phyloP scores from a whole-genome alignment of 2,888 invertebrate species.

The Calameuta idolon region DNA sequence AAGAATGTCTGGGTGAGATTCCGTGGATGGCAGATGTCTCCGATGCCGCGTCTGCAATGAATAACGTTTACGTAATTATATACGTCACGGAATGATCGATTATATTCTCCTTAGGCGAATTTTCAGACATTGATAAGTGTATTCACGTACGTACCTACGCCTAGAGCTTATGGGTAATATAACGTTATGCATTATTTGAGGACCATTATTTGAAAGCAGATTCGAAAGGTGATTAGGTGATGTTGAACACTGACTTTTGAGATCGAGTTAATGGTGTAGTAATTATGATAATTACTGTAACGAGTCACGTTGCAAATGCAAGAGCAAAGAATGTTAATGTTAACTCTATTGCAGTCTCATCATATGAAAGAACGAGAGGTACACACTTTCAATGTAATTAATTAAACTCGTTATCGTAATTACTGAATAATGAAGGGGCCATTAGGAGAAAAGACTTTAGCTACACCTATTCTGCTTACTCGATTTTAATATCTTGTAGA shows the following conservation, averaged over 20 bases:
- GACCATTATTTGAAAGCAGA: not conserved
- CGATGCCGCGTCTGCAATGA: not conserved
- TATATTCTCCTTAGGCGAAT: not conserved
- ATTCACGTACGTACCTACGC: not conserved
- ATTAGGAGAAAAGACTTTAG: not conserved
- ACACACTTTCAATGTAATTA: constrained; percentile 16
- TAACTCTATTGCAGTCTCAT: constrained; percentile 1
- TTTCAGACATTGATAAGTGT: not conserved
- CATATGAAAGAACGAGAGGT: constrained; percentile 6
- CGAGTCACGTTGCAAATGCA: constrained; percentile 14
- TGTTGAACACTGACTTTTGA: not conserved
- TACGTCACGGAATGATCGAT: not conserved
- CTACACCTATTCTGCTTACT: not conserved
- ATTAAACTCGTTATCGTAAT: constrained; percentile 25
- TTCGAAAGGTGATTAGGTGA: not conserved
- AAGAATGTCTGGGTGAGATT: not conserved
- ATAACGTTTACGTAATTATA: constrained; percentile 8
- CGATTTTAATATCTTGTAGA: not conserved
- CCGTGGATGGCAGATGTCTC: not conserved
- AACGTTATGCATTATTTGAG: not conserved
- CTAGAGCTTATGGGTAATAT: not conserved
- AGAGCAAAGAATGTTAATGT: constrained; percentile 15
- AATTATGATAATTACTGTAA: constrained; percentile 23
- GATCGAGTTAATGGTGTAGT: constrained; percentile 4
- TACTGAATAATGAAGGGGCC: constrained; percentile 9